Conservation (phyloP, 37 sponge, comb jelly and placozoan genomes). For the Ephydatia muelleri region DNA sequence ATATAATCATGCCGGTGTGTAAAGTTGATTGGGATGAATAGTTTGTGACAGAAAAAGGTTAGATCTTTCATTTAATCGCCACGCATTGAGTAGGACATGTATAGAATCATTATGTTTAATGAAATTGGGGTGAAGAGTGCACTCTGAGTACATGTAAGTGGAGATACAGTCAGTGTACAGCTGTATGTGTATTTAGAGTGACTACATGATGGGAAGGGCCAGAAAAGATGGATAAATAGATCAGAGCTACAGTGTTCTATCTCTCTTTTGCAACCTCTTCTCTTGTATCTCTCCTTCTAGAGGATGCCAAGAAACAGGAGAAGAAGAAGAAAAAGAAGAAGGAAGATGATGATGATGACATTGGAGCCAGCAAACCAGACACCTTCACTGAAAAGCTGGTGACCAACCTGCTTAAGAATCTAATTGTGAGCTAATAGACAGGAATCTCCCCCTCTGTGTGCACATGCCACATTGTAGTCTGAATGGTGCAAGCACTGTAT, state of each 20-base stretch:
- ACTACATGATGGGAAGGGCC: not conserved
- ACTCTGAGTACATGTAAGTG: no score
- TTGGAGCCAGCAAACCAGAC: constrained; percentile 42
- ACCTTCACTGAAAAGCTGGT: constrained; percentile 73
- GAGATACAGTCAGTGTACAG: no score
- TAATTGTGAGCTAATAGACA: constrained; percentile 32
- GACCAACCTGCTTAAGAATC: constrained; percentile 76
- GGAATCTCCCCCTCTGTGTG: not conserved
- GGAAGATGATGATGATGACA: constrained; percentile 37
- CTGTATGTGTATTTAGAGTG: no score
- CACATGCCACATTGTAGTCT: not conserved
- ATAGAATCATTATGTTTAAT: no score
- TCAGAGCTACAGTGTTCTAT: no score
- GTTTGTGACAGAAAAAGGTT: no score
- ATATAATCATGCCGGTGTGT: no score
- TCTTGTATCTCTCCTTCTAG: not conserved
- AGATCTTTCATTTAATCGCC: no score
- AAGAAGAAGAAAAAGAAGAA: constrained; percentile 58
- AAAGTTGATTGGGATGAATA: no score
- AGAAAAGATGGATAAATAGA: not conserved
- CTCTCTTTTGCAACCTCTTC: not conserved
- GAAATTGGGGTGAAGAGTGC: no score
- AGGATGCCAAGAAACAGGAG: constrained; percentile 44
- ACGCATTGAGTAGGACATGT: no score
- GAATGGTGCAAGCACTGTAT: no score